Conservation (phyloP, 2,888 invertebrate species). For the Caenorhabditis afra region DNA sequence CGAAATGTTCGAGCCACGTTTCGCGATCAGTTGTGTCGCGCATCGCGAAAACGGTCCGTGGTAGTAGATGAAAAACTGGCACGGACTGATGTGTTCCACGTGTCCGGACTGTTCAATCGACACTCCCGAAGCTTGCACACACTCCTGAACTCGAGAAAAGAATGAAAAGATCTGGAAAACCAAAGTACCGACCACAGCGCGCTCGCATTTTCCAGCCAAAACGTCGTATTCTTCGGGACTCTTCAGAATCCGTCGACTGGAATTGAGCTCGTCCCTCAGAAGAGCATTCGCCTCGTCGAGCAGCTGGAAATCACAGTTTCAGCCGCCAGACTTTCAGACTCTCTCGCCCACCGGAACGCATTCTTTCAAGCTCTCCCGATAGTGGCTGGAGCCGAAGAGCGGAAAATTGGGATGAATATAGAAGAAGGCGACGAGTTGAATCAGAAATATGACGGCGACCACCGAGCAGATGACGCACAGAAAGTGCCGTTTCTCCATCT, state of each 20-base stretch:
- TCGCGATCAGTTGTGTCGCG: neutral
- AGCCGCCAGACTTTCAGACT: no score
- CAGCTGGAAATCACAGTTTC: neutral
- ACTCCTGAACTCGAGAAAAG: neutral
- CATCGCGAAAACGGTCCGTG: neutral
- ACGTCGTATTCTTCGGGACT: neutral
- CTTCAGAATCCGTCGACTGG: neutral
- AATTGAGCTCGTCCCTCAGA: neutral
- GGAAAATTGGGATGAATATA: no score
- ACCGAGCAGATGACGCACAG: no score
- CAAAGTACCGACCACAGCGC: neutral
- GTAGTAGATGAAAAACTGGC: constrained; percentile 1
- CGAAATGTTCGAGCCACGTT: neutral
- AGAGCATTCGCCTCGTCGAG: neutral
- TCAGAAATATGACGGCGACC: neutral
- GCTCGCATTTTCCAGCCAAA: neutral
- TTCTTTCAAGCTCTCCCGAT: neutral
- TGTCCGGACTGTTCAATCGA: neutral
- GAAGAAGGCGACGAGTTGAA: neutral
- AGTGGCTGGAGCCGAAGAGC: no score
- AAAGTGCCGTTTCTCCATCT: no score
- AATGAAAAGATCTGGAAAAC: no score
- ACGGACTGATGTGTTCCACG: neutral
- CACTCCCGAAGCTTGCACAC: neutral
- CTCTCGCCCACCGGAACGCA: neutral